These are phyloP conservation scores for Grus americana DNA, from an alignment of 2,113 vertebrate species.

Conservation along the genomic window DNA sequence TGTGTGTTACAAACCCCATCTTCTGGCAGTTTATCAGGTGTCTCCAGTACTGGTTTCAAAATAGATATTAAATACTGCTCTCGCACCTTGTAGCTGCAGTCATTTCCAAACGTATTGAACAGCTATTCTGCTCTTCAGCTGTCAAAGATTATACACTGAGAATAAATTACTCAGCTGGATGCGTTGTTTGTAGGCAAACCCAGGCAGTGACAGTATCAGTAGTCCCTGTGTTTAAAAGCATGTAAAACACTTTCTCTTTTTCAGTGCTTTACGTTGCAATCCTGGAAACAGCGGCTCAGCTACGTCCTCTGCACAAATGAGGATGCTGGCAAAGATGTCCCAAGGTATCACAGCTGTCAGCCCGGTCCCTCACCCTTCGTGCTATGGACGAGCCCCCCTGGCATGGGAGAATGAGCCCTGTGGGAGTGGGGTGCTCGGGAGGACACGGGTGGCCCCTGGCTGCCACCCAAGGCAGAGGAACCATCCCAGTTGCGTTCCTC, in stretches of 20 bases:
- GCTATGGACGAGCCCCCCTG: not conserved
- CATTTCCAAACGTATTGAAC: conserved; percentile 10
- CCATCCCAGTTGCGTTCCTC: not conserved
- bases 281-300: not conserved
- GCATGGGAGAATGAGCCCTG: not conserved
- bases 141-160: conserved; percentile 46
- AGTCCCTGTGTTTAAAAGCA: conserved; percentile 60
- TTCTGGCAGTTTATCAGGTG: conserved; percentile 49
- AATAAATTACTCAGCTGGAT: conserved; percentile 70
- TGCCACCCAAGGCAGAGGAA: not conserved
- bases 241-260: conserved; percentile 51
- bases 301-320: not conserved
- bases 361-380: not conserved
- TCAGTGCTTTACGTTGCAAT: not conserved
- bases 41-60: conserved; percentile 26
- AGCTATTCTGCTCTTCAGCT: conserved; percentile 48
- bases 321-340: not conserved
- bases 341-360: not conserved
- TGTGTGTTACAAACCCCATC: conserved; percentile 52
- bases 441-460: not conserved
- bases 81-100: conserved; percentile 14
- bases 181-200: conserved; percentile 43
- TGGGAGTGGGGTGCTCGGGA: not conserved
- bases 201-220: conserved; percentile 34
- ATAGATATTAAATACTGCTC: conserved; percentile 32